Conservation (phyloP, 2,888 invertebrate species). For the Latrodectus hesperus region DNA sequence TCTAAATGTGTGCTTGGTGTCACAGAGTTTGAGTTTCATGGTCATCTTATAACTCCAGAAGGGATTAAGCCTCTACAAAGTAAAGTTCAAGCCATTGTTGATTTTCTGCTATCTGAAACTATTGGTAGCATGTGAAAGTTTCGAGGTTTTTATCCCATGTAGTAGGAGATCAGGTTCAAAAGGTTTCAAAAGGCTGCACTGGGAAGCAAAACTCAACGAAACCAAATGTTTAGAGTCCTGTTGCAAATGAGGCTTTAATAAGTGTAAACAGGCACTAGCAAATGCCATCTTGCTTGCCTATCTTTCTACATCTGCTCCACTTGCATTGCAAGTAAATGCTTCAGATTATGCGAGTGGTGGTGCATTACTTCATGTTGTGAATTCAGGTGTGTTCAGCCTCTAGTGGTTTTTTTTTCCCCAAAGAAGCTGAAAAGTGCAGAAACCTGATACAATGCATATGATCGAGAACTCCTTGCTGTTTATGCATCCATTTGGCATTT, state of each 20-base stretch:
- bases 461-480: not conserved
- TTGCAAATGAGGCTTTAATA: slow-evolving; percentile 4
- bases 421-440: not conserved
- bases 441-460: not conserved
- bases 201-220: slow-evolving; percentile 2
- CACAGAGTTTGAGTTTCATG: slow-evolving; percentile 4
- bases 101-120: slow-evolving; percentile 15
- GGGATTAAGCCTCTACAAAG: not conserved
- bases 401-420: not conserved
- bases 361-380: not conserved
- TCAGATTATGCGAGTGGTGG: slow-evolving; percentile 12
- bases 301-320: not conserved
- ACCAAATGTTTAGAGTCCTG: not conserved
- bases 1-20: slow-evolving; percentile 5
- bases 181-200: not conserved
- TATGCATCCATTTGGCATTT: not conserved
- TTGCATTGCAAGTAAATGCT: not conserved
- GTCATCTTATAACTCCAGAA: slow-evolving; percentile 5
- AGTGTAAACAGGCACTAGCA: not conserved
- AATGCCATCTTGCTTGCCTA: not conserved
- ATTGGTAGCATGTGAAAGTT: not conserved
- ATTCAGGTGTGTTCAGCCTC: not conserved
- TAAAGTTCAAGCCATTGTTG: not conserved
- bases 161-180: not conserved
- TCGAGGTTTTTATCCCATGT: not conserved